A percentile compares a stretch with the other conserved stretches of the same genome.
These are phyloP conservation scores for Spizella passerina DNA, from an alignment of 2,797 vertebrate species.

Conservation along the genomic window DNA sequence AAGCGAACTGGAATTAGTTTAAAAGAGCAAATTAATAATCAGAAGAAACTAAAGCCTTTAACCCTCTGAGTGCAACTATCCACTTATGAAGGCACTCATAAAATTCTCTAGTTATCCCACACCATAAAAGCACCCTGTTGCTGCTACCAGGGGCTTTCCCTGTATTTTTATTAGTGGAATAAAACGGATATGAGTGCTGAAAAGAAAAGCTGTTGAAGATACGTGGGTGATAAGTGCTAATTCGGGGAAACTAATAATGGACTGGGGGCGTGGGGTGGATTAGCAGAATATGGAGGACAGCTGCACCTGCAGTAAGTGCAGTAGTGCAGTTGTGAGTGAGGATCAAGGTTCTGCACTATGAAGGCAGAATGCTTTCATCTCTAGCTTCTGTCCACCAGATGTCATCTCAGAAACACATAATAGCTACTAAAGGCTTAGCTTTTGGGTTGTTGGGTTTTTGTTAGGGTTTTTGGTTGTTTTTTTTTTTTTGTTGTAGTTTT, in stretches of 20 bases:
- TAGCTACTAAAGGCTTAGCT: not conserved
- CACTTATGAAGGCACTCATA: not conserved
- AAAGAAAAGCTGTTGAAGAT: not conserved
- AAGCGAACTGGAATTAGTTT: not conserved
- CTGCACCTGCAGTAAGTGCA: not conserved
- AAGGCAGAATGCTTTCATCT: not conserved
- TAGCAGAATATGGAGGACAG: not conserved
- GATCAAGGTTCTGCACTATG: not conserved
- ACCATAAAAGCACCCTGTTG: not conserved
- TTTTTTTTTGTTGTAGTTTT: not conserved
- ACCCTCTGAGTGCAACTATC: not conserved
- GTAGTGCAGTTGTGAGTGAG: not conserved
- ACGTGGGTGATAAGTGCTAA: not conserved
- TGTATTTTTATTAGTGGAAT: not conserved
- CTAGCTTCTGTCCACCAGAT: constrained; percentile 39
- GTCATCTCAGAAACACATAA: constrained; percentile 22
- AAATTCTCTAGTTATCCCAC: not conserved
- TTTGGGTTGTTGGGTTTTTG: not conserved
- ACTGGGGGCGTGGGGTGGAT: fast-evolving
- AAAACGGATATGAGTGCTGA: not conserved
- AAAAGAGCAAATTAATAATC: not conserved
- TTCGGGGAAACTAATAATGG: not conserved
- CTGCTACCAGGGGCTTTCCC: not conserved
- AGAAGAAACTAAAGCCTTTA: not conserved
- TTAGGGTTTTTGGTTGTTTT: not conserved